Base-by-base conservation (phyloP, 2,888 invertebrate genomes). In the Drosophila limbata region DNA sequence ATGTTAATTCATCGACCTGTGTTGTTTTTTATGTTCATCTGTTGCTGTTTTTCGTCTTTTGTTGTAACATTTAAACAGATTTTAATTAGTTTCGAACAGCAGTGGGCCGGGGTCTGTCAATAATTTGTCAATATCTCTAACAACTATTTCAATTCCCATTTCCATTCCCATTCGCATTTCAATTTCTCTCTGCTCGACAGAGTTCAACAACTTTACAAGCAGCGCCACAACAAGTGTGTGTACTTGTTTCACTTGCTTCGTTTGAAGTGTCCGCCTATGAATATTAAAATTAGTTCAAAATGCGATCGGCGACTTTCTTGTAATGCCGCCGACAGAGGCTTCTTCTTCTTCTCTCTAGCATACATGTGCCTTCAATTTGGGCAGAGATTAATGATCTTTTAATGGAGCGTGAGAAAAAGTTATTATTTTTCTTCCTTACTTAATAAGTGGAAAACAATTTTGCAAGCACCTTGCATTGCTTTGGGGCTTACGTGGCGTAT, bases 71-170 rank as follows among this genome's bases (percentile, higher is more conserved):
- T 76, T 77, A 79, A 78, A 84, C 69, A 76, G 55, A 69, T 76
- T 82, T 89, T 89, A 90, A 90, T 89, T 90, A 84, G 82, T 79
- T 90, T 90, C 74, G 75, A 89, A 76, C 89, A 83, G 87, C 88
- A 81, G 88, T 79, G 47, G 84, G 78, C 77, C 80, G 25, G 0
- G 0, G 48, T 39, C 55, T 83, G 77, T 77, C 78, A 80, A 68
- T 82, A 85, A 88, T 81, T 87, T 84, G 85, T 86, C 84, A 84
- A 84, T 73, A 73, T 63, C 57, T 50, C 59, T 25, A 55, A 52
- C 76, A 76, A 75, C 76, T 69, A 73, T 76, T 76, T 37, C 11
- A 33, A 25, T 25, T 25, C 6, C 25, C 5, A 8, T 25, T 21
- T 21, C 4, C 21, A 11, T 13, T 35, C 61, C 76, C 60, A 65